Percentiles rank a stretch among this genome's conserved stretches.
These are phyloP conservation scores for Syngnathus rostellatus DNA, from an alignment of 2,797 vertebrate genomes.

Conservation along the genomic window DNA sequence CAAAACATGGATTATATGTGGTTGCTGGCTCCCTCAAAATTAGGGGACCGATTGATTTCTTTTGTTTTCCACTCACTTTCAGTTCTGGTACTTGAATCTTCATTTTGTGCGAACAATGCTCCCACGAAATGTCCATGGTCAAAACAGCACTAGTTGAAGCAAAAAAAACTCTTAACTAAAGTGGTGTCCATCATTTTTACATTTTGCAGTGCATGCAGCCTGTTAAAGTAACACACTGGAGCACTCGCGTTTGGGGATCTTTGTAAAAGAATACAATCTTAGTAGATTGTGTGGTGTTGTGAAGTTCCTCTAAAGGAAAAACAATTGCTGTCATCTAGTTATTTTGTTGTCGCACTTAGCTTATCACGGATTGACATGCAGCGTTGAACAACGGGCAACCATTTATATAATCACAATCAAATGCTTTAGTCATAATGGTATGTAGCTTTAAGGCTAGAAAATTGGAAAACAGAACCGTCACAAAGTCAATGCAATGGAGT, in stretches of 20 bases:
- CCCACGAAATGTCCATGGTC: no score
- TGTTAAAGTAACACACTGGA: no score
- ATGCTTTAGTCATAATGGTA: background rate
- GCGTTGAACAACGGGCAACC: background rate
- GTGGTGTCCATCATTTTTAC: background rate
- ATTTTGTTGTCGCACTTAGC: background rate
- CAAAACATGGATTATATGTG: no score
- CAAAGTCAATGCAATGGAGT: background rate
- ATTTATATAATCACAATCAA: background rate
- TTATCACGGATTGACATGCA: background rate
- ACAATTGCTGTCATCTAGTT: background rate
- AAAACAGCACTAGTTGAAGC: no score
- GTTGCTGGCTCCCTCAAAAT: no score
- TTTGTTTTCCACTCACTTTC: no score
- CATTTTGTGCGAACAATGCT: no score
- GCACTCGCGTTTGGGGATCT: background rate
- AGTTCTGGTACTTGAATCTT: no score
- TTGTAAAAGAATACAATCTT: background rate
- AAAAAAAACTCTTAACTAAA: no score
- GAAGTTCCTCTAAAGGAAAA: background rate
- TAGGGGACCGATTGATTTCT: no score
- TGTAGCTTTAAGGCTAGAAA: background rate
- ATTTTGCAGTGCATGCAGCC: background rate
- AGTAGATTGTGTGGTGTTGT: background rate
- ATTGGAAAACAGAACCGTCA: background rate